Evolutionary conservation across 1,140 invertebrate species (phyloP), one percentile per base, ranked within the genome.

Genomic region (Cydia fagiglandana): DNA sequence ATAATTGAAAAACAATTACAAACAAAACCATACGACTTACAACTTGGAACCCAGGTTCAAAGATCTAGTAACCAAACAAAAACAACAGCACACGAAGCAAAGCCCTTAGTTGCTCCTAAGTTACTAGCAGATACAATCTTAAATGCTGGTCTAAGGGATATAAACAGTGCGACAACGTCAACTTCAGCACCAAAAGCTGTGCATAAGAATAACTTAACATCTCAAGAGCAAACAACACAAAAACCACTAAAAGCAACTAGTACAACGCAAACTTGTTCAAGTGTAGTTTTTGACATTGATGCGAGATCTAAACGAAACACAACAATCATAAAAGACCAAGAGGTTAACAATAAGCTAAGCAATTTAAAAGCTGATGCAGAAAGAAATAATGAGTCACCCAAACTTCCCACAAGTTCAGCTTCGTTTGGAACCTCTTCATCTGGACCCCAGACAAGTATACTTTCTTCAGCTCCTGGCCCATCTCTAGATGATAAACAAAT

Each of bases 221-320:
- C 20, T 9, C 56, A 24, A 61, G 56, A 61, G 6, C 17, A 24
- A 61, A 24, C 20, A 24, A 24, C 20, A 24, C 17, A 61, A 61
- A 61, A 24, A 61, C 56, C 56, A 24, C 56, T 61, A 12, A 61
- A 61, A 24, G 10, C 56, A 12, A 61, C 17, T 3, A 61, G 56
- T 61, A 61, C 56, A 61, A 61, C 56, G 56, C 56, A 61, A 61
- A 61, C 56, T 12, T 61, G 20, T 61, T 24, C 56, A 5, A 24
- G 12, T 61, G n/a, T 24, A 24, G n/a, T 24, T 24, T 61, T 24
- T 24, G 56, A 61, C 12, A 24, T 61, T 56, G 15, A 4, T 56
- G 53, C 53, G n/a, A 56, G 17, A n/a, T 56, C 0, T 61, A 61
- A 20, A 24, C 56, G 15, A 24, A 24, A 61, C 6, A 61, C 20